These are phyloP conservation scores for Tenthredo livida DNA, from an alignment of 2,888 invertebrate species.

Conservation along the genomic window DNA sequence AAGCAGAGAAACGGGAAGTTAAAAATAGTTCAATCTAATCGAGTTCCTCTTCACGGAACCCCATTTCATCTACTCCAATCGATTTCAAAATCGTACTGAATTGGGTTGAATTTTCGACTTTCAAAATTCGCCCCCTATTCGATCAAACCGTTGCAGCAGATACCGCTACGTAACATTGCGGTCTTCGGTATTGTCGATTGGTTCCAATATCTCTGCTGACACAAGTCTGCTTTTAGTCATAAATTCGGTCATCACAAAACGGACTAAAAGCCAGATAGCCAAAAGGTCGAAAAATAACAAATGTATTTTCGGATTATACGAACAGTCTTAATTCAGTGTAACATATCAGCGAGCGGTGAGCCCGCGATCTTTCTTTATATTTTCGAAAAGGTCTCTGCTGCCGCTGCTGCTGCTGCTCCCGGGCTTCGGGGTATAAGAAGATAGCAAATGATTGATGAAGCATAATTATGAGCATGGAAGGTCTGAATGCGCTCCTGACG, in stretches of 20 bases:
- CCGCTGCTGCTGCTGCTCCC: no score
- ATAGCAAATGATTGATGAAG: conserved; percentile 48
- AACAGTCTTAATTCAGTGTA: background rate
- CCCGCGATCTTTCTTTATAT: background rate
- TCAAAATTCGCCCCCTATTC: background rate
- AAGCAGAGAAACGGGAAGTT: no score
- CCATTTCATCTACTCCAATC: no score
- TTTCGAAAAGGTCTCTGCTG: background rate
- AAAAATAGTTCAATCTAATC: no score
- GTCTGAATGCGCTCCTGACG: conserved; percentile 20
- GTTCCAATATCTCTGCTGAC: background rate
- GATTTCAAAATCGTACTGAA: no score
- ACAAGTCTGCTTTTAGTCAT: background rate
- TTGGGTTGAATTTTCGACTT: no score
- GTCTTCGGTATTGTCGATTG: background rate
- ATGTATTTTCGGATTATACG: background rate
- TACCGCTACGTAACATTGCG: background rate
- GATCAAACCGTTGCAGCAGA: background rate
- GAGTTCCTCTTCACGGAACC: no score
- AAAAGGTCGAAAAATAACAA: background rate
- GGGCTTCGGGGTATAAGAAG: background rate
- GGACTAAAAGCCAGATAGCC: background rate
- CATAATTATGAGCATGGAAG: conserved; percentile 40
- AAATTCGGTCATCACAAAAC: background rate
- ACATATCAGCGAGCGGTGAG: background rate